Base-by-base conservation (phyloP, 2,797 vertebrate species). In the Florisuga fusca region DNA sequence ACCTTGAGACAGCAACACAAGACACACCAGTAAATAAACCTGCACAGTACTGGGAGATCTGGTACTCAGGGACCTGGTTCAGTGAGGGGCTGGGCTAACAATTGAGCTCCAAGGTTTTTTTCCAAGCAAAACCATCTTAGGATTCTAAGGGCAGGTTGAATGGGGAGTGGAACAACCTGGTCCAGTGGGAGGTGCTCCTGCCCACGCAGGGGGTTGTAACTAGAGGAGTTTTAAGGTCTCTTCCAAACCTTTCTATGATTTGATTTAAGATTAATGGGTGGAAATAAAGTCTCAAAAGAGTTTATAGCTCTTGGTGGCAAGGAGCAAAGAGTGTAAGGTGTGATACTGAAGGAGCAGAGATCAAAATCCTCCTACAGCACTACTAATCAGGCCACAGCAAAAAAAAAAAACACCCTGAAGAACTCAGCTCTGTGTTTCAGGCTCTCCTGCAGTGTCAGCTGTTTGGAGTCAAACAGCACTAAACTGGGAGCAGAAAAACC, bases 381-480 rank as follows among this genome's bases (percentile, higher is more conserved):
- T n/a, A 43, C 50, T 4, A 31, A 57, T 13, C 68, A 43, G 53
- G 38, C 26, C 27, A 8, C 1, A 21, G n/a, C n/a, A n/a, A n/a
- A n/a, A n/a, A 54, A 1, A 15, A 45, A 45, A 41, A 50, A 58
- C 48, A 58, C 25, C 63, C 21, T 1, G 15, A 43, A 59, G 73
- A 69, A n/a, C 12, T 2, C 20, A 20, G 62, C 45, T 43, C 31
- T 2, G 0, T 9, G 17, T 19, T 58, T 54, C 51, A 4, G 0
- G 0, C 73, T 17, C 50, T 68, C 67, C 75, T 38, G 33, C 55
- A 45, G 54, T 0, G 3, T 17, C 53, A 83, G 90, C 66, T 77
- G 36, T 27, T 25, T 3, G 26, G 33, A 81, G 38, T 21, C 36
- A 48, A 21, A 2, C 29, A 55, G 82, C 57, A 27, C 21, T 18